Conservation (phyloP, 2,797 vertebrate genomes). For the Iguana delicatissima region DNA sequence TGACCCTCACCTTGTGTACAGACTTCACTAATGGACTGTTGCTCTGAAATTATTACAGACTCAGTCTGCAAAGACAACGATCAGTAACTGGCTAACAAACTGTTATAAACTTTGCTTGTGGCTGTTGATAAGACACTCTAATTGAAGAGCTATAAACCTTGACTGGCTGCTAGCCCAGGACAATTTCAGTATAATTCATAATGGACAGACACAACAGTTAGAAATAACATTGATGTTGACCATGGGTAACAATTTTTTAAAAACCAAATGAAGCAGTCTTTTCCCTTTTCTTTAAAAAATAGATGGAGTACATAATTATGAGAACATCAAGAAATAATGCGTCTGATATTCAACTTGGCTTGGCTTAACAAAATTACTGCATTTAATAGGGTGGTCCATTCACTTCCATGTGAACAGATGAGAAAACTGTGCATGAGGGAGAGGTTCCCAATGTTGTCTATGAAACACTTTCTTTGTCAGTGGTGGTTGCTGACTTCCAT, state of each 20-base stretch:
- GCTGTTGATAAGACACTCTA: too few species aligned
- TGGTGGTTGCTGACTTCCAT: too few species aligned
- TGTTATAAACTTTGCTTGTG: too few species aligned
- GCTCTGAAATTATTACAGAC: too few species aligned
- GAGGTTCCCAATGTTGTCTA: background rate
- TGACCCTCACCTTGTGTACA: too few species aligned
- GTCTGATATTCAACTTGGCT: background rate
- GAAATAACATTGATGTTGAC: background rate
- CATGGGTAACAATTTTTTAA: background rate
- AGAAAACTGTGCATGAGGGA: background rate
- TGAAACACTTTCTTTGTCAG: background rate
- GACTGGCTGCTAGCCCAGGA: too few species aligned
- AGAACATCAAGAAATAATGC: background rate
- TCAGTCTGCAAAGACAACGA: too few species aligned
- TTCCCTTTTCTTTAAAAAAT: background rate
- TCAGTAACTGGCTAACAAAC: too few species aligned
- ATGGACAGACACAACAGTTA: background rate
- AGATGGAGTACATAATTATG: background rate
- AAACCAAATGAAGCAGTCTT: background rate
- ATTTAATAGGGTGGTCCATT: background rate
- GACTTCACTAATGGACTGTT: too few species aligned
- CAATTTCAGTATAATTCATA: background rate
- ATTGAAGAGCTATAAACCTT: too few species aligned
- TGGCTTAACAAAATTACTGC: background rate
- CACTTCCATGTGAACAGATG: background rate